Percentiles rank a stretch among this genome's conserved stretches.
These are phyloP conservation scores for Tanaodytes sp. DNA, from an alignment of 2,888 invertebrate genomes.

Conservation along the genomic window DNA sequence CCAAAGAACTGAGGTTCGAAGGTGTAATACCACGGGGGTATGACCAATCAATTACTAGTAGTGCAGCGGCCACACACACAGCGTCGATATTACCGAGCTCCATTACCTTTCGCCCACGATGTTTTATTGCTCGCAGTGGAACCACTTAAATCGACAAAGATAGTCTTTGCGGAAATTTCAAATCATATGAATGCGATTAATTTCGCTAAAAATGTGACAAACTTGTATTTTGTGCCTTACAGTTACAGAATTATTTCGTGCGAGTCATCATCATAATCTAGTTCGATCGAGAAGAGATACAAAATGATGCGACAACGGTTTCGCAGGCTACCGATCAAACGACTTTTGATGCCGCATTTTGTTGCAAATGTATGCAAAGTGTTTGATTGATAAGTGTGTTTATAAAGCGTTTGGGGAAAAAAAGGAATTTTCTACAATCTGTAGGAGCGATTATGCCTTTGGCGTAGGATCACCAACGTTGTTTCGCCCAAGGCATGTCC, in stretches of 20 bases:
- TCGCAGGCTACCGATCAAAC: constrained; percentile 12
- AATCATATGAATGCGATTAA: constrained; percentile 36
- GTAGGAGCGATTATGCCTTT: constrained; percentile 45
- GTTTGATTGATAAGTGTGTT: constrained; percentile 35
- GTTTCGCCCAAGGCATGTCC: constrained; percentile 66
- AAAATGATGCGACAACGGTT: constrained; percentile 17
- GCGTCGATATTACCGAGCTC: constrained; percentile 69
- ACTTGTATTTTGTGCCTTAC: constrained; percentile 27
- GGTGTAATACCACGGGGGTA: constrained; percentile 70
- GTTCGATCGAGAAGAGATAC: constrained; percentile 21
- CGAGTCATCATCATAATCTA: constrained; percentile 30
- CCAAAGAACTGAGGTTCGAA: constrained; percentile 66
- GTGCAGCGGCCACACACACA: constrained; percentile 70
- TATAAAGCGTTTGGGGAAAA: constrained; percentile 27
- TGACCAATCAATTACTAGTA: constrained; percentile 74
- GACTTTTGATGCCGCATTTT: constrained; percentile 10
- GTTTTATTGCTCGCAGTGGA: constrained; percentile 60
- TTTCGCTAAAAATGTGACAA: constrained; percentile 40
- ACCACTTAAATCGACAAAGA: constrained; percentile 36
- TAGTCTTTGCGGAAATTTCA: constrained; percentile 32
- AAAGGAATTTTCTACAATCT: constrained; percentile 37
- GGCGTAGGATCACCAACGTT: constrained; percentile 68
- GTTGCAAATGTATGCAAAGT: constrained; percentile 27
- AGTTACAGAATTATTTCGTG: constrained; percentile 24
- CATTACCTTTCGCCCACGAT: constrained; percentile 70